Base-by-base conservation (phyloP, 2,113 vertebrate species). In the Lepidothrix coronata region DNA sequence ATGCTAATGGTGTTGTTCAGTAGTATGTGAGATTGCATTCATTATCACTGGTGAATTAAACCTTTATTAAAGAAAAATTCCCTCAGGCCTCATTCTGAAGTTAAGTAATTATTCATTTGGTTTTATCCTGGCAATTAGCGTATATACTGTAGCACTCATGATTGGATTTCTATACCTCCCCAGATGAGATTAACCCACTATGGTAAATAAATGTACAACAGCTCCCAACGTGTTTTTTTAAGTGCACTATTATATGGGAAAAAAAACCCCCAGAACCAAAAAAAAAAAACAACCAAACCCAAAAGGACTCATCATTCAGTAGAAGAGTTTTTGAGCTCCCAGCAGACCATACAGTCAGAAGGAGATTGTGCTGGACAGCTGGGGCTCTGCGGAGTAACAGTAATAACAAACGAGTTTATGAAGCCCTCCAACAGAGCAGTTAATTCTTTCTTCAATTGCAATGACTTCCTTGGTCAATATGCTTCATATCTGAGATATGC, bases 1-100 rank as follows among this genome's bases (percentile, higher is more conserved):
- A 98, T 98, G 98, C 97, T 98, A 98, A 98, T 98, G 85, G 97
- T 98, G 96, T 98, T 98, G 98, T 98, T 98, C 97, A 97, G 97
- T 98, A 98, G 97, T 97, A 98, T 98, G 98, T 98, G 98, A 98
- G 98, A 98, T 98, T 98, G 98, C 98, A 98, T 98, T 98, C 98
- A 98, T 98, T 98, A 98, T 98, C 98, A 98, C 97, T 98, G 98
- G 98, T 98, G 98, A 98, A 98, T 98, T 98, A 98, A 98, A 98
- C 98, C 98, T 98, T 98, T 98, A 98, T 98, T 98, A 98, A 98
- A 98, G 98, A 98, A 98, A 98, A 98, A 98, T 97, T 98, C 98
- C 98, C 98, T 57, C 95, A 97, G 98, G 98, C 97, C 98, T 98
- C 98, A 98, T 98, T 98, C 97, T 98, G 96, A 96, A 98, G 97